phyloP scores from a whole-genome alignment of 2,888 invertebrate genomes.

The Drosophila trichaetosa region DNA sequence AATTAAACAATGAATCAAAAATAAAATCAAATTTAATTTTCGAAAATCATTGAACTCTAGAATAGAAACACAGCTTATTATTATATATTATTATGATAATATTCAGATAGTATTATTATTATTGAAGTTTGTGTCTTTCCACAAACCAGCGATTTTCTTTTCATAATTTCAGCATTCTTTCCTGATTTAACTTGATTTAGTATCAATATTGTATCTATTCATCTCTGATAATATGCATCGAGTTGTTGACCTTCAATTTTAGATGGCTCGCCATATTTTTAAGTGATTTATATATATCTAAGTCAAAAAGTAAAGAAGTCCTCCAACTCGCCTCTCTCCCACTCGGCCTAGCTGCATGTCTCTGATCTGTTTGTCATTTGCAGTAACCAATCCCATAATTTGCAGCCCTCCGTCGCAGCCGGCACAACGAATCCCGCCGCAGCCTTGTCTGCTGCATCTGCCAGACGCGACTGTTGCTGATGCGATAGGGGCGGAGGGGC shows the following conservation, averaged over 20 bases:
- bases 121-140: too few species aligned
- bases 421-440: slow-evolving; percentile 8
- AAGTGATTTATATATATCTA: background rate
- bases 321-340: background rate
- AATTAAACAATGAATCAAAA: too few species aligned
- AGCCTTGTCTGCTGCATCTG: slow-evolving; percentile 34
- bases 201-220: background rate
- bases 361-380: slow-evolving; percentile 35
- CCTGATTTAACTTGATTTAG: background rate
- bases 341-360: background rate
- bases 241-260: background rate
- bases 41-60: too few species aligned
- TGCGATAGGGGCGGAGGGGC: too few species aligned
- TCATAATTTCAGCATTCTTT: too few species aligned
- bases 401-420: slow-evolving; percentile 22
- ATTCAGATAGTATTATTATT: too few species aligned
- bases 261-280: background rate
- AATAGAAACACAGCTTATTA: too few species aligned
- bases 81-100: too few species aligned
- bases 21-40: too few species aligned
- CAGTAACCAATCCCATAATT: slow-evolving; percentile 28
- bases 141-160: too few species aligned
- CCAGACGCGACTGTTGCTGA: slow-evolving; percentile 14
- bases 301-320: background rate
- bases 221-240: background rate